phyloP scores from a whole-genome alignment of 2,888 invertebrate species.

The Crepidodera aurea region DNA sequence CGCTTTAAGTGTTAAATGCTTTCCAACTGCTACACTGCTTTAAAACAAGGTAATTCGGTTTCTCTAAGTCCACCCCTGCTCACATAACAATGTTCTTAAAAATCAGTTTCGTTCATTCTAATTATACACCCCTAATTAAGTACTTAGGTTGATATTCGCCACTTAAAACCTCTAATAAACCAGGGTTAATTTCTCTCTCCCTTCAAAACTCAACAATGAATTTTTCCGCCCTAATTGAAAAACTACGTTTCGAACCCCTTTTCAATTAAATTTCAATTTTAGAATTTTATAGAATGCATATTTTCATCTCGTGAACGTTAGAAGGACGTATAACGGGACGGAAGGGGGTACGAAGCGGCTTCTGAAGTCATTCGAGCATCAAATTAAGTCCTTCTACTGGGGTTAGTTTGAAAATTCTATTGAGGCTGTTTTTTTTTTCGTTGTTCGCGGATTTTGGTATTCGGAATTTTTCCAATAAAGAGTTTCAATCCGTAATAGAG shows the following conservation, averaged over 20 bases:
- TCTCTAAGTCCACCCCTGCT: too few relatives aligned
- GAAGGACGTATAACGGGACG: not conserved
- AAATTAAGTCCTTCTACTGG: slow-evolving; percentile 30
- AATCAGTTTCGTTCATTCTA: not conserved
- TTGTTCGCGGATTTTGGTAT: slow-evolving; percentile 6
- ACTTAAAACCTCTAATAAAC: not conserved
- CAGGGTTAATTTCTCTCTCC: not conserved
- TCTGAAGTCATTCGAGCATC: slow-evolving; percentile 22
- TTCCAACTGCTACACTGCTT: too few relatives aligned
- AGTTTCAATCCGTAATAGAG: slow-evolving; percentile 5
- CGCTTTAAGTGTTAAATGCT: too few relatives aligned
- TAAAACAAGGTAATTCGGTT: too few relatives aligned
- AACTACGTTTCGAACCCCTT: not conserved
- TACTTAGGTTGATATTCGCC: not conserved
- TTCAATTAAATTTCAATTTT: slow-evolving; percentile 22
- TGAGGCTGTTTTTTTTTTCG: slow-evolving; percentile 5
- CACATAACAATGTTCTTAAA: too few relatives aligned
- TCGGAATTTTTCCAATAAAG: slow-evolving; percentile 1
- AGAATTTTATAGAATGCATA: slow-evolving; percentile 21
- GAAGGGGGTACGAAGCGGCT: not conserved
- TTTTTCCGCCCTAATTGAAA: slow-evolving; percentile 4
- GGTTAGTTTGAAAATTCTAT: slow-evolving; percentile 18
- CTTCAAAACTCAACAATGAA: not conserved
- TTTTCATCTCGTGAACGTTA: slow-evolving; percentile 11
- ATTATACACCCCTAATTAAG: not conserved